Percentiles rank a stretch among this genome's conserved stretches.
Conservation (phyloP, 2,888 invertebrate species). For the Ligdia adustata region DNA sequence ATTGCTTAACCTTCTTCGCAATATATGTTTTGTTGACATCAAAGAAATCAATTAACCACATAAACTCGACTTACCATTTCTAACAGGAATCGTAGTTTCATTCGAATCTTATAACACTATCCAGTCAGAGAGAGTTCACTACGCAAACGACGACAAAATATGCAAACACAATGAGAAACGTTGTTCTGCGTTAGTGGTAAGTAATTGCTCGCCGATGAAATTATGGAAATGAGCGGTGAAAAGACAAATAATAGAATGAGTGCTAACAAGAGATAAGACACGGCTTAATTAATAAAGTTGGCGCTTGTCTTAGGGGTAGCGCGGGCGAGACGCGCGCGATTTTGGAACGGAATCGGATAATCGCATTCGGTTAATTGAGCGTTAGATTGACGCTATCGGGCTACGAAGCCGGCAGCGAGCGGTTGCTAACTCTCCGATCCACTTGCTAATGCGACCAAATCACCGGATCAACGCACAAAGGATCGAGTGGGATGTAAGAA, state of each 20-base stretch:
- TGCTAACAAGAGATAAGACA: constrained; percentile 85
- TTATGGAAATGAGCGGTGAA: constrained; percentile 84
- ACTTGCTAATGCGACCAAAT: constrained; percentile 64
- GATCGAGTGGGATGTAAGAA: constrained; percentile 51
- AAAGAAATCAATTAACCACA: no score
- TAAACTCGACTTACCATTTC: no score
- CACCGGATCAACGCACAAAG: constrained; percentile 59
- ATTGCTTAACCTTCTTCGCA: no score
- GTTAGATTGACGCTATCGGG: constrained; percentile 82
- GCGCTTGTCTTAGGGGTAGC: constrained; percentile 74
- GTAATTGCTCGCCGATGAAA: constrained; percentile 81
- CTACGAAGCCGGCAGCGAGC: constrained; percentile 50
- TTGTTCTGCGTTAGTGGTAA: constrained; percentile 73
- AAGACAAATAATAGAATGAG: constrained; percentile 84
- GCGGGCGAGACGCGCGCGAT: constrained; percentile 66
- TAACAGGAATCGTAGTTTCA: constrained; percentile 41
- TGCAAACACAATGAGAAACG: constrained; percentile 74
- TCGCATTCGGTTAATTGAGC: constrained; percentile 82
- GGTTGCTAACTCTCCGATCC: constrained; percentile 48
- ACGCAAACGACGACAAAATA: constrained; percentile 73
- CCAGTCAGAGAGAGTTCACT: constrained; percentile 62
- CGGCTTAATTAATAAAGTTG: constrained; percentile 84
- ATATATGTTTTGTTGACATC: no score
- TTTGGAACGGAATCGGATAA: constrained; percentile 80
- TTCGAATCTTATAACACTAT: constrained; percentile 49